Percentiles rank a stretch among this genome's conserved stretches.
Conservation (phyloP, 2,797 vertebrate species). For the Pelodytes ibericus region DNA sequence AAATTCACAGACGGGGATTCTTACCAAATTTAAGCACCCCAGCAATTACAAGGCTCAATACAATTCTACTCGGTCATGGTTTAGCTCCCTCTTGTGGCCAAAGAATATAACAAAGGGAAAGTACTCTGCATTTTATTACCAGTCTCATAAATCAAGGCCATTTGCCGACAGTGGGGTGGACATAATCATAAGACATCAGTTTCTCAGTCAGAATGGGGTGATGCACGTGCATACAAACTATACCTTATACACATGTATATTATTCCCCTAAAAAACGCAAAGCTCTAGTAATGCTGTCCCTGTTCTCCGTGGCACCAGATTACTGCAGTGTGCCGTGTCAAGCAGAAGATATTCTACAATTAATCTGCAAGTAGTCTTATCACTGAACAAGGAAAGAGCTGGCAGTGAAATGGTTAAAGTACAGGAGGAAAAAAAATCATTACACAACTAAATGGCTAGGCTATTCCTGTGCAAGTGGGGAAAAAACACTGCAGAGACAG, state of each 20-base stretch:
- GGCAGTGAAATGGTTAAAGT: background rate
- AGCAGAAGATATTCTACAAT: background rate
- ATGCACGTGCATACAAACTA: background rate
- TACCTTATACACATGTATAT: background rate
- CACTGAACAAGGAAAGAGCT: background rate
- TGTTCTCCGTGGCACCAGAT: conserved; percentile 10
- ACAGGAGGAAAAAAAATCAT: background rate
- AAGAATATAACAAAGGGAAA: background rate
- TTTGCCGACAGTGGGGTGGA: background rate
- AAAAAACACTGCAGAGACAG: no score
- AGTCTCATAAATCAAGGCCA: background rate
- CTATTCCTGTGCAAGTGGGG: no score
- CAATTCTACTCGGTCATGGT: background rate
- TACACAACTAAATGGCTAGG: no score
- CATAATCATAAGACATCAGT: background rate
- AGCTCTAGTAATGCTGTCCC: background rate
- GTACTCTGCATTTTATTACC: background rate
- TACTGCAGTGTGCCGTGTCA: conserved; percentile 23
- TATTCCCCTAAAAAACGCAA: background rate
- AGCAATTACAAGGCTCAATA: background rate
- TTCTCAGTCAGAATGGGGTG: background rate
- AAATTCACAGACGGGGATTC: background rate
- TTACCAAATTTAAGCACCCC: background rate
- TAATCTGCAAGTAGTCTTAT: background rate
- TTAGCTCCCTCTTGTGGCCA: background rate